A percentile compares a stretch with the other conserved stretches of the same genome.
Conservation (phyloP, 2,888 invertebrate species). For the Lepidocyrtoides sp. region DNA sequence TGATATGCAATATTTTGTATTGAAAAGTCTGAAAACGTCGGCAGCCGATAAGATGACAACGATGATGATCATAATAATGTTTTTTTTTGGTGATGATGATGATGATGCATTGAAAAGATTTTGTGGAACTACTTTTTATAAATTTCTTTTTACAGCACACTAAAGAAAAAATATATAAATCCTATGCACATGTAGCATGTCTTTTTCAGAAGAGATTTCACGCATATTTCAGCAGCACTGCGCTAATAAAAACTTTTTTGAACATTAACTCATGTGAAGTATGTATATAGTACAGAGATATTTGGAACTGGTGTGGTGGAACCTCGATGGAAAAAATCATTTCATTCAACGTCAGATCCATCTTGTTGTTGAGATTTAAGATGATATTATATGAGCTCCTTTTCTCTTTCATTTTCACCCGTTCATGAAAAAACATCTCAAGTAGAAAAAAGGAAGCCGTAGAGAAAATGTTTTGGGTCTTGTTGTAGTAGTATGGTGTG, state of each 20-base stretch:
- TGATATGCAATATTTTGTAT: not conserved
- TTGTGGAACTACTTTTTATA: not conserved
- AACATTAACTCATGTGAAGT: not conserved
- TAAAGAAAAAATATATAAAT: not conserved
- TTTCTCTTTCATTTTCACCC: constrained; percentile 58
- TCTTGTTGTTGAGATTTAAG: constrained; percentile 69
- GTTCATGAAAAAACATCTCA: constrained; percentile 13
- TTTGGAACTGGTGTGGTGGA: not conserved
- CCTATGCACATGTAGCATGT: not conserved
- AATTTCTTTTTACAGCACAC: not conserved
- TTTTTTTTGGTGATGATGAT: not conserved
- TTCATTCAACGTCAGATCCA: constrained; percentile 70
- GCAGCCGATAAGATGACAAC: not conserved
- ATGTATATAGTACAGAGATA: not conserved
- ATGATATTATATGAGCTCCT: constrained; percentile 66
- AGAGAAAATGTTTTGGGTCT: not conserved
- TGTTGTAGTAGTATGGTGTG: not conserved
- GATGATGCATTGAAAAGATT: not conserved
- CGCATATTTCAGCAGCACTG: too few relatives aligned
- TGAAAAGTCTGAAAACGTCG: not conserved
- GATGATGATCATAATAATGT: not conserved
- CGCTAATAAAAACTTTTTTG: not conserved
- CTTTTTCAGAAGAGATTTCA: too few relatives aligned
- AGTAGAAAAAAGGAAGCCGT: not conserved
- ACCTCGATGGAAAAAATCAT: constrained; percentile 10